A percentile compares a stretch with the other conserved stretches of the same genome.
phyloP scores from a whole-genome alignment of 2,113 vertebrate genomes.

The Catagonus wagneri region DNA sequence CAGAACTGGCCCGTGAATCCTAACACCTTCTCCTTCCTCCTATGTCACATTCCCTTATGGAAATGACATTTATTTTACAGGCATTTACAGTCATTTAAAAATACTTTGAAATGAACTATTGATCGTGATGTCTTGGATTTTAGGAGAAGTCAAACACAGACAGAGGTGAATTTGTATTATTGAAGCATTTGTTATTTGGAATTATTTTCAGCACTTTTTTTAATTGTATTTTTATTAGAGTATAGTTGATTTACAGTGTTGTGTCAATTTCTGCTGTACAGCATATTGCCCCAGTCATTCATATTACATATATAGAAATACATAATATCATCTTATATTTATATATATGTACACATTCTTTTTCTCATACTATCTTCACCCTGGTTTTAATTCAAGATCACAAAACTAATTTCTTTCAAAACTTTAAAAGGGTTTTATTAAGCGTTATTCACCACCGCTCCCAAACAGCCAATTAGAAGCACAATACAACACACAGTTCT shows the following conservation, averaged over 20 bases:
- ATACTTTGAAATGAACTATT: not conserved
- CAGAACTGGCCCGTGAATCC: not conserved
- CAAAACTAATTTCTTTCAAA: not conserved
- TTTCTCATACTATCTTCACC: too few relatives aligned
- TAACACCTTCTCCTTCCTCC: not conserved
- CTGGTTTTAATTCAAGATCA: slow-evolving; percentile 30
- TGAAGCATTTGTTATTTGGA: not conserved
- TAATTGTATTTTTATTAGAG: too few relatives aligned
- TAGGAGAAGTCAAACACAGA: not conserved
- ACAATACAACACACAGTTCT: not conserved
- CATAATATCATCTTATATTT: too few relatives aligned
- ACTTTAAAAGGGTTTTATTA: not conserved
- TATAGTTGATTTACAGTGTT: too few relatives aligned
- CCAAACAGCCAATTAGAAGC: not conserved
- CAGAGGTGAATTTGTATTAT: not conserved
- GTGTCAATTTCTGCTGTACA: too few relatives aligned
- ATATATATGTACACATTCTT: too few relatives aligned
- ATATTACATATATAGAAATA: too few relatives aligned
- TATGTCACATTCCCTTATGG: not conserved
- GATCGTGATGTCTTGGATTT: not conserved
- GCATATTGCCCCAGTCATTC: too few relatives aligned
- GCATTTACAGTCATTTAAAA: not conserved
- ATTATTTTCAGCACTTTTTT: not conserved
- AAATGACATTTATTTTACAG: slow-evolving; percentile 36
- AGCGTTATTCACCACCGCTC: not conserved